Evolutionary conservation across 2,797 vertebrate genomes (phyloP).

Genomic region (Ctenochaetus hawaiiensis): DNA sequence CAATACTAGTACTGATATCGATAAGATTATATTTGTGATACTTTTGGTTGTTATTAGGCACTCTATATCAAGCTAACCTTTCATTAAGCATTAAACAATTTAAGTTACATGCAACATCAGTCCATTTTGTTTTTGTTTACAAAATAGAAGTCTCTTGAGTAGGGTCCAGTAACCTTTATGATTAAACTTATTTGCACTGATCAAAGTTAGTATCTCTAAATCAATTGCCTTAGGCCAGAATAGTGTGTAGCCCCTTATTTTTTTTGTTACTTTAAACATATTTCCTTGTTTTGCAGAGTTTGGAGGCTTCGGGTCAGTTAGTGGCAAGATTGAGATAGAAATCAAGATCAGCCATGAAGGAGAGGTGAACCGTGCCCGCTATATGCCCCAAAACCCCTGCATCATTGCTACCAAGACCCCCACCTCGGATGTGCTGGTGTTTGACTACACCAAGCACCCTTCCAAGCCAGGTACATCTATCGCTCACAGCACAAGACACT

Average conservation of each 20-base stretch:
- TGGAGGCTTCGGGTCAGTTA: conserved; percentile 96
- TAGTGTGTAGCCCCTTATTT: background rate
- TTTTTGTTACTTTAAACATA: background rate
- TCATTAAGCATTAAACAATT: too few relatives aligned
- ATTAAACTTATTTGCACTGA: background rate
- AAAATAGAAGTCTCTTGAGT: background rate
- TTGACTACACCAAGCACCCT: conserved; percentile 97
- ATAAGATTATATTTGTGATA: too few relatives aligned
- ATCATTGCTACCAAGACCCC: conserved; percentile 97
- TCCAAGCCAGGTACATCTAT: conserved; percentile 92
- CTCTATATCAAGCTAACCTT: too few relatives aligned
- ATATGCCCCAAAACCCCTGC: conserved; percentile 98
- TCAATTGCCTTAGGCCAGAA: background rate
- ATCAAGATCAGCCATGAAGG: conserved; percentile 98
- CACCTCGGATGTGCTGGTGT: conserved; percentile 95
- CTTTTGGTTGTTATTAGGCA: too few relatives aligned
- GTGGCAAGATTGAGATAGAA: conserved; percentile 96
- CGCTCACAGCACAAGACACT: background rate
- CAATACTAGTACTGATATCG: too few relatives aligned
- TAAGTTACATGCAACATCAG: too few relatives aligned
- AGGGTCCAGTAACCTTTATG: background rate
- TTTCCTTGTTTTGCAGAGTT: conserved; percentile 85
- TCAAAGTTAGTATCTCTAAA: too few relatives aligned
- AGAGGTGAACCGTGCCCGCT: conserved; percentile 95
- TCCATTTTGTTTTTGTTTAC: background rate